Evolutionary conservation across 2,113 vertebrate genomes (phyloP).

Genomic region (Lampris incognitus): DNA sequence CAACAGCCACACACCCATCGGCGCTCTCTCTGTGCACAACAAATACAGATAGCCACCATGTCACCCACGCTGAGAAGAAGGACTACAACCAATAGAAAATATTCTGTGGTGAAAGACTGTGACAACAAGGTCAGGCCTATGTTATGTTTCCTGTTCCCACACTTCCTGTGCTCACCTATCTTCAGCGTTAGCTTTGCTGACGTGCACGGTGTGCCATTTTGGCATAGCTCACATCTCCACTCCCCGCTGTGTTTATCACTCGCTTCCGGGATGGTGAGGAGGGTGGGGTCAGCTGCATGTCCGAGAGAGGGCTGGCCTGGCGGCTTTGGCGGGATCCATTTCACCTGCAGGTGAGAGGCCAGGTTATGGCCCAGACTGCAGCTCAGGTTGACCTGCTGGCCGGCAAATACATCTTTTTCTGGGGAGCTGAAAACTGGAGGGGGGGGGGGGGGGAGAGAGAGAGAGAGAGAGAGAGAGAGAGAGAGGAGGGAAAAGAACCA

Average conservation of each 20-base stretch:
- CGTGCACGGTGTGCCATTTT: background rate
- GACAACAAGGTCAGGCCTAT: constrained; percentile 40
- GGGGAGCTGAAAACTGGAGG: constrained; percentile 46
- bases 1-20: constrained; percentile 65
- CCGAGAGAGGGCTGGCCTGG: rapidly evolving
- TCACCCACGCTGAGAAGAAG: constrained; percentile 1
- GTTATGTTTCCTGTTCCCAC: constrained; percentile 53
- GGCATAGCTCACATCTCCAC: constrained; percentile 73
- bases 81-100: background rate
- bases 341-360: constrained; percentile 43
- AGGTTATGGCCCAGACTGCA: constrained; percentile 58
- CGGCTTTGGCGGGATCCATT: constrained; percentile 55
- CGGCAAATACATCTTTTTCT: constrained; percentile 27
- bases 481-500: too few species aligned
- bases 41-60: constrained; percentile 26
- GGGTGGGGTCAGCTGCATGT: background rate
- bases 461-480: background rate
- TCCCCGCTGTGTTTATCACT: constrained; percentile 36
- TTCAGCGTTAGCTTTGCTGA: constrained; percentile 51
- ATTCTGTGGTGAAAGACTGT: constrained; percentile 1
- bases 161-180: constrained; percentile 74
- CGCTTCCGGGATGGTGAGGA: constrained; percentile 42
- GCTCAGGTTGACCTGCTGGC: constrained; percentile 72
- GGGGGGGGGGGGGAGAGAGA: background rate
- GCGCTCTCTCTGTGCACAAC: constrained; percentile 53